phyloP scores from a whole-genome alignment of 2,888 invertebrate species.

The Mythimna vitellina region DNA sequence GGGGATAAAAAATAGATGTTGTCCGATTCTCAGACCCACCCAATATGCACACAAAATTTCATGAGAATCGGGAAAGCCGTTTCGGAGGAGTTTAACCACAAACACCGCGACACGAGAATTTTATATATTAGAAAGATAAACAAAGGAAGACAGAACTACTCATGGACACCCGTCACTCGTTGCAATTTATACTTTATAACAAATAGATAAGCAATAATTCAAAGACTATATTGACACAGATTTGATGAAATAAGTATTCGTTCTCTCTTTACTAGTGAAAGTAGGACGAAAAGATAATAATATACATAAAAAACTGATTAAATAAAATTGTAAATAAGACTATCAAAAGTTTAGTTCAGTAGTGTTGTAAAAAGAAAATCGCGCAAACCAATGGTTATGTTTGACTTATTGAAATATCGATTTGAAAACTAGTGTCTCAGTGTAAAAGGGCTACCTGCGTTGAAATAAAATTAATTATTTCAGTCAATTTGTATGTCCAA shows the following conservation, averaged over 20 bases:
- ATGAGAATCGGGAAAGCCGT: no score
- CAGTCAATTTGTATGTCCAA: neutral
- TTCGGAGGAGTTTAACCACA: no score
- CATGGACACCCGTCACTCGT: constrained; percentile 5
- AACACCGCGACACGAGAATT: no score
- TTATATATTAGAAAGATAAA: no score
- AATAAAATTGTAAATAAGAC: constrained; percentile 24
- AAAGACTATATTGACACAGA: neutral
- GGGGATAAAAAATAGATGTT: no score
- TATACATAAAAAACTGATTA: neutral
- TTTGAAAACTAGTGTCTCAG: neutral
- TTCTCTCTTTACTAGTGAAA: constrained; percentile 19
- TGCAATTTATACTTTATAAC: neutral
- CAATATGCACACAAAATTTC: no score
- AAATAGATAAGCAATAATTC: neutral
- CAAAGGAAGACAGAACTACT: no score
- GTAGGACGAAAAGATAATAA: constrained; percentile 1
- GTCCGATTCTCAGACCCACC: no score
- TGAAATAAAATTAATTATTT: neutral
- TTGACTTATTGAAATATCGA: constrained; percentile 1
- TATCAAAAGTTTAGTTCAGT: constrained; percentile 11
- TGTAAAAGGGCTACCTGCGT: neutral
- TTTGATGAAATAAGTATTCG: neutral
- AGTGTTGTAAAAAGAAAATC: constrained; percentile 16
- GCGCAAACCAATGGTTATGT: constrained; percentile 47